Percentiles rank a stretch among this genome's conserved stretches.
Conservation (phyloP, 1,140 invertebrate genomes). For the Atopsyche davidsoni region DNA sequence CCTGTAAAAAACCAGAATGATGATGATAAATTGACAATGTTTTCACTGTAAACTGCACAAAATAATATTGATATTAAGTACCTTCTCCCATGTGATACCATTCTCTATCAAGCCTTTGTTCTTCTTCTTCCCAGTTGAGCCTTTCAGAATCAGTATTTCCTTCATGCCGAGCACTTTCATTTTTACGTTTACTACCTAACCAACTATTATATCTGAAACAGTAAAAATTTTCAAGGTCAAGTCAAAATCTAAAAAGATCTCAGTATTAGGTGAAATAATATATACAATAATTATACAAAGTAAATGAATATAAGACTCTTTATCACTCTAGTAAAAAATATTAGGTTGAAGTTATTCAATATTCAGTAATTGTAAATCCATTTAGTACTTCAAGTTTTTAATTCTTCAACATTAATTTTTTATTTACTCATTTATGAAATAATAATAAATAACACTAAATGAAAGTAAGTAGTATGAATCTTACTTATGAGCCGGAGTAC, state of each 20-base stretch:
- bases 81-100: slow-evolving; percentile 96
- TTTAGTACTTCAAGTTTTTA: not conserved
- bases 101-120: slow-evolving; percentile 86
- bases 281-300: no score
- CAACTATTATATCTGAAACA: slow-evolving; percentile 26
- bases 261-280: no score
- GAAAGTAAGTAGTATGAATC: no score
- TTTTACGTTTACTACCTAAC: slow-evolving; percentile 28
- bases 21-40: not conserved
- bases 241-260: no score
- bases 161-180: slow-evolving; percentile 52
- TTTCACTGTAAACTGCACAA: not conserved
- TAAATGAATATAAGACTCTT: no score
- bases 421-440: not conserved
- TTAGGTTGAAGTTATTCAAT: no score
- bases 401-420: not conserved
- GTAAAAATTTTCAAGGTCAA: no score
- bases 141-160: slow-evolving; percentile 62
- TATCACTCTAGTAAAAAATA: no score
- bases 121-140: slow-evolving; percentile 87
- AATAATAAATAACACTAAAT: slow-evolving; percentile 5
- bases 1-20: slow-evolving; percentile 35
- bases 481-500: slow-evolving; percentile 80
- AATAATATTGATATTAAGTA: slow-evolving; percentile 16
- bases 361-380: no score